Conservation (phyloP, 2,797 vertebrate species). For the Argya squamiceps region DNA sequence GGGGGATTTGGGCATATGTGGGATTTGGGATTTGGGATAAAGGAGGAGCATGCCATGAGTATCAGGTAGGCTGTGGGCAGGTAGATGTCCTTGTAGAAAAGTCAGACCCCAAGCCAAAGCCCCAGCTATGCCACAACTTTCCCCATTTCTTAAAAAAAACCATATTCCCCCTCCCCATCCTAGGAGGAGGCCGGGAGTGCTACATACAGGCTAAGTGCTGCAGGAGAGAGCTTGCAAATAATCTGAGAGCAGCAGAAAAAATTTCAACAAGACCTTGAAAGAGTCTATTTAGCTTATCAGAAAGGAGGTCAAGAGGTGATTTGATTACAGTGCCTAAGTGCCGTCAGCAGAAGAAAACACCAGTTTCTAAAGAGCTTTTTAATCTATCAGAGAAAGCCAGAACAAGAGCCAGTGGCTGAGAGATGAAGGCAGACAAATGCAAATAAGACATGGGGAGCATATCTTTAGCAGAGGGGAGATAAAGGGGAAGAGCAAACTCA, state of each 20-base stretch:
- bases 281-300: slow-evolving; percentile 61
- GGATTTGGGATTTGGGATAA: too few species aligned
- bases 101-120: neutral
- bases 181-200: neutral
- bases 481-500: slow-evolving; percentile 45
- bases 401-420: slow-evolving; percentile 36
- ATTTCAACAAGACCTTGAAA: slow-evolving; percentile 33
- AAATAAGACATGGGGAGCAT: slow-evolving; percentile 12
- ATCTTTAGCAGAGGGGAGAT: slow-evolving; percentile 41
- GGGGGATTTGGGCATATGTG: neutral
- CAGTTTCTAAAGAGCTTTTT: slow-evolving; percentile 61
- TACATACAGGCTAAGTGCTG: neutral
- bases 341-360: slow-evolving; percentile 46
- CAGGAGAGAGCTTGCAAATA: slow-evolving; percentile 17
- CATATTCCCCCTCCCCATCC: neutral
- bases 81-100: neutral
- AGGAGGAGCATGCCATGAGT: neutral
- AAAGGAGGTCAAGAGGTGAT: slow-evolving; percentile 65
- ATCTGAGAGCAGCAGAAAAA: slow-evolving; percentile 41
- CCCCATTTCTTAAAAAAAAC: neutral
- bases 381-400: slow-evolving; percentile 14
- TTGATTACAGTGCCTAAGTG: slow-evolving; percentile 62
- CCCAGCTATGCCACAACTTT: neutral
- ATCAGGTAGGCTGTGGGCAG: neutral
- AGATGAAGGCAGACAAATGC: slow-evolving; percentile 57